These are phyloP conservation scores for Drosophila tropicalis DNA, from an alignment of 1,140 invertebrate species.

Conservation along the genomic window DNA sequence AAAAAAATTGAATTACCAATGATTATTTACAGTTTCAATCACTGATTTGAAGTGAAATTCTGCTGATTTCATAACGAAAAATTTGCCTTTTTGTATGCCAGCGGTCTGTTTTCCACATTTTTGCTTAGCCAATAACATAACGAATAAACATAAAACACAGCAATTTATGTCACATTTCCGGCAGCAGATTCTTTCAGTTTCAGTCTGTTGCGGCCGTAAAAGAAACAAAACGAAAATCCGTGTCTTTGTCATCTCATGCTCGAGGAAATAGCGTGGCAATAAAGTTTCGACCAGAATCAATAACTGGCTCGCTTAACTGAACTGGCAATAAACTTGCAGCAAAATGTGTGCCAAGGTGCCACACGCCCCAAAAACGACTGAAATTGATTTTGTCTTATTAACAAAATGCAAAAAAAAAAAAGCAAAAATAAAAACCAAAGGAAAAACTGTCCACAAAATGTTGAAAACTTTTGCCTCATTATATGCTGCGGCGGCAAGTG, in stretches of 20 bases:
- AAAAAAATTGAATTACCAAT: too few relatives aligned
- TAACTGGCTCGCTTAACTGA: slow-evolving; percentile 32
- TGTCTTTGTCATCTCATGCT: background rate
- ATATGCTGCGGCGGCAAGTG: slow-evolving; percentile 8
- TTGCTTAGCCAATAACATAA: slow-evolving; percentile 18
- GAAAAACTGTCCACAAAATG: slow-evolving; percentile 40
- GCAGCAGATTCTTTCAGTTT: slow-evolving; percentile 48
- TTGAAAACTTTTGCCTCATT: slow-evolving; percentile 53
- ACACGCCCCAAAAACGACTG: slow-evolving; percentile 14
- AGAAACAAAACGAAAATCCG: slow-evolving; percentile 19
- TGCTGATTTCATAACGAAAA: background rate
- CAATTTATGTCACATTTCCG: slow-evolving; percentile 79
- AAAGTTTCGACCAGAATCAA: slow-evolving; percentile 60
- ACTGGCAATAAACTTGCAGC: slow-evolving; percentile 51
- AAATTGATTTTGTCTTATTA: slow-evolving; percentile 67
- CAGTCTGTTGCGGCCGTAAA: slow-evolving; percentile 70
- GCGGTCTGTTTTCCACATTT: background rate
- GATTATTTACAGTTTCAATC: too few relatives aligned
- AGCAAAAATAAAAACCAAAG: background rate
- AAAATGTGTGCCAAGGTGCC: slow-evolving; percentile 53
- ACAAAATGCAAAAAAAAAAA: slow-evolving; percentile 15
- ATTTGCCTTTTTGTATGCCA: slow-evolving; percentile 11
- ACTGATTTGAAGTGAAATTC: too few relatives aligned
- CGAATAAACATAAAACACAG: slow-evolving; percentile 70
- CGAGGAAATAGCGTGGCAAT: slow-evolving; percentile 39